A percentile compares a stretch with the other conserved stretches of the same genome.
phyloP scores from a whole-genome alignment of 2,888 invertebrate genomes.

The Neoitamus cyanurus region DNA sequence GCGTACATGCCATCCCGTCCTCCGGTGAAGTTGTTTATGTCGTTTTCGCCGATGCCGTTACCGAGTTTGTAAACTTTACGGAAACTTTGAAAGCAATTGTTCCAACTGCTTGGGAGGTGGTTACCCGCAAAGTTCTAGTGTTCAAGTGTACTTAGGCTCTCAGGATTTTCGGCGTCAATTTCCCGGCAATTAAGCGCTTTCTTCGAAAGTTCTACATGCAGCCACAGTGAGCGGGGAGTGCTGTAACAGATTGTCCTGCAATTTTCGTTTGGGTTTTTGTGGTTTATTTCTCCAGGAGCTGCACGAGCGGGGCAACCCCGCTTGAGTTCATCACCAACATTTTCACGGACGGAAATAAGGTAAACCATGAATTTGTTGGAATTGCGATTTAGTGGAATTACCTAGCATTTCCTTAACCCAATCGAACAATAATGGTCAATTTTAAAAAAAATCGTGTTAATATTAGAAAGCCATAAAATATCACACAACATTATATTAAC shows the following conservation, averaged over 20 bases:
- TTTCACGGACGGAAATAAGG: slow-evolving; percentile 68
- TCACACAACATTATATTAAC: too few species aligned
- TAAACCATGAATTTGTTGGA: slow-evolving; percentile 54
- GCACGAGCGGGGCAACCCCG: slow-evolving; percentile 56
- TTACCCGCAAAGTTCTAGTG: not conserved
- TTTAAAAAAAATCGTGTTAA: too few species aligned
- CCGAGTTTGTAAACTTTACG: slow-evolving; percentile 27
- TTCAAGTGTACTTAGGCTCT: not conserved
- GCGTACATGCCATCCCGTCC: not conserved
- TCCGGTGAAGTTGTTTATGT: not conserved
- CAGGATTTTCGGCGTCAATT: not conserved
- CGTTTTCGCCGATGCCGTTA: not conserved
- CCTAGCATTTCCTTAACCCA: not conserved
- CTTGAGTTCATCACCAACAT: slow-evolving; percentile 64
- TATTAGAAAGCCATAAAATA: too few species aligned
- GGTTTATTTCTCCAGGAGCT: slow-evolving; percentile 14
- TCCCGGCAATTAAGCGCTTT: not conserved
- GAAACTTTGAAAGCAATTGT: slow-evolving; percentile 7
- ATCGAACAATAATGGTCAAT: too few species aligned
- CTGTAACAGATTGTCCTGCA: not conserved
- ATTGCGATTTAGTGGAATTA: not conserved
- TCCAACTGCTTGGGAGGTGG: not conserved
- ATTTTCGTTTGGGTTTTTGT: not conserved
- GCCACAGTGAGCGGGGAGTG: not conserved
- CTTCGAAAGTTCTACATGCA: not conserved